Conservation (phyloP, 2,888 invertebrate species). For the Eudemis profundana region DNA sequence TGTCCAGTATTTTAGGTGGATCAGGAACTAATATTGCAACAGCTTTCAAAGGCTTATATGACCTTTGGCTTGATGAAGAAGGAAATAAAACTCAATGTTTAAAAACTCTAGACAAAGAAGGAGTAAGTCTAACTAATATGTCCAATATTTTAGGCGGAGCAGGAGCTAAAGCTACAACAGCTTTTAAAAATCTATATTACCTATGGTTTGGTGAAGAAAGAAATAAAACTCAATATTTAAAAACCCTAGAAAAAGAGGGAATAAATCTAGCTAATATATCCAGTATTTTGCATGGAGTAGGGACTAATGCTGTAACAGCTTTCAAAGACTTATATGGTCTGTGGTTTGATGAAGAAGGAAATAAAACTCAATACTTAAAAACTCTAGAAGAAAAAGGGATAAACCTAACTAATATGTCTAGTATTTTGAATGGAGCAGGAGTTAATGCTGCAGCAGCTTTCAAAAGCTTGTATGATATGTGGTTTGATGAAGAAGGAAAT, state of each 20-base stretch:
- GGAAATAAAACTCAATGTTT: slow-evolving; percentile 47
- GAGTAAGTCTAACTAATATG: slow-evolving; percentile 46
- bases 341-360: too few relatives aligned
- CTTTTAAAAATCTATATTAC: slow-evolving; percentile 14
- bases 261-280: slow-evolving; percentile 52
- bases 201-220: slow-evolving; percentile 38
- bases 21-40: slow-evolving; percentile 45
- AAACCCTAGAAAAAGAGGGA: too few relatives aligned
- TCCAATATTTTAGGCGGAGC: neutral
- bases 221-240: slow-evolving; percentile 48
- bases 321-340: slow-evolving; percentile 55
- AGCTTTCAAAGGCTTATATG: slow-evolving; percentile 51
- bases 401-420: slow-evolving; percentile 48
- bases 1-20: slow-evolving; percentile 53
- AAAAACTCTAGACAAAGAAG: slow-evolving; percentile 47
- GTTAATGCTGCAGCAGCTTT: slow-evolving; percentile 46
- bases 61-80: too few relatives aligned
- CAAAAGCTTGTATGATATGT: slow-evolving; percentile 46
- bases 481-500: too few relatives aligned
- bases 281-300: slow-evolving; percentile 52
- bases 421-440: slow-evolving; percentile 53
- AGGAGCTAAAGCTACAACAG: neutral
- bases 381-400: slow-evolving; percentile 45
- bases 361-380: too few relatives aligned
- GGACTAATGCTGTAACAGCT: slow-evolving; percentile 51